A percentile compares a stretch with the other conserved stretches of the same genome.
phyloP scores from a whole-genome alignment of 2,797 vertebrate genomes.

The Hydrolagus colliei region DNA sequence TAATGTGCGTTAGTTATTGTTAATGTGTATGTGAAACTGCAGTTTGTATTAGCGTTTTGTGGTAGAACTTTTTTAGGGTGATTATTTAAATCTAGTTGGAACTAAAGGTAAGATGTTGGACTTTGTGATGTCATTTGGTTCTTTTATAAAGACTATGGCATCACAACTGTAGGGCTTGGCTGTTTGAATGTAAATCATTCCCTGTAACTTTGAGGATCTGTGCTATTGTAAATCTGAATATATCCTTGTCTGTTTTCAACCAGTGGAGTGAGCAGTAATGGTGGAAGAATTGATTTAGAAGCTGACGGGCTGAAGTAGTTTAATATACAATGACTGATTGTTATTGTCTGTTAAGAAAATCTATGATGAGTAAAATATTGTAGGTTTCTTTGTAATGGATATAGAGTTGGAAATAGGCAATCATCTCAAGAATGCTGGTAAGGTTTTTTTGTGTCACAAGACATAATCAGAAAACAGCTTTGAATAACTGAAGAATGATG shows the following conservation, averaged over 20 bases:
- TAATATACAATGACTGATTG: background rate
- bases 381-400: background rate
- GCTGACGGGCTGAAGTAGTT: background rate
- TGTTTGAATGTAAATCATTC: slow-evolving; percentile 23
- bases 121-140: slow-evolving; percentile 21
- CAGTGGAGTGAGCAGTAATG: background rate
- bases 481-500: too few species aligned
- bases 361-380: background rate
- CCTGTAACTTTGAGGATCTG: too few species aligned
- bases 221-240: background rate
- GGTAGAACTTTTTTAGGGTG: background rate
- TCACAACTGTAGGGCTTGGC: slow-evolving; percentile 20
- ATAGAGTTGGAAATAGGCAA: background rate
- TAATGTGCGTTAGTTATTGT: background rate
- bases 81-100: background rate
- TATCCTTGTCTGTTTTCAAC: too few species aligned
- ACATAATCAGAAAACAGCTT: too few species aligned
- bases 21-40: background rate
- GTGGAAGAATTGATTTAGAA: background rate
- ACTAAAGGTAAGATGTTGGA: background rate
- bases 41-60: background rate
- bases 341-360: background rate
- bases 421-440: background rate
- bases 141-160: background rate
- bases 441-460: background rate